Conservation (phyloP, 2,797 vertebrate species). For the Notoglanidium macrostoma region DNA sequence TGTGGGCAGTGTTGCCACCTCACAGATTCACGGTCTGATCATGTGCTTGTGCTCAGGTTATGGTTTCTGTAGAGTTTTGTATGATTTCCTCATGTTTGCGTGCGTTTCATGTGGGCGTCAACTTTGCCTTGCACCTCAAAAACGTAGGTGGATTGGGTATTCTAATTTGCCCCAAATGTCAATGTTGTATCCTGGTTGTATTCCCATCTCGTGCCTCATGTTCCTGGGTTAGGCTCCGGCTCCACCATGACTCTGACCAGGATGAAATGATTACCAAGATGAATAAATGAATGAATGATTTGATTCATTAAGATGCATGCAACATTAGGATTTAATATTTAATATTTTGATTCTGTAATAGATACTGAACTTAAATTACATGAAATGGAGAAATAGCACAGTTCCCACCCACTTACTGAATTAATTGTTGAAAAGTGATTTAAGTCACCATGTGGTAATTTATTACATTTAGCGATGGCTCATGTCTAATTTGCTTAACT, state of each 20-base stretch:
- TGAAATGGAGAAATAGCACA: background rate
- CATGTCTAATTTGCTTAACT: constrained; percentile 44
- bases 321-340: background rate
- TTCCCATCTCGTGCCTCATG: background rate
- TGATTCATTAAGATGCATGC: constrained; percentile 6
- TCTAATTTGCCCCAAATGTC: background rate
- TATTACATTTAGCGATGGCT: constrained; percentile 49
- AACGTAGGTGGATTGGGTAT: background rate
- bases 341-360: background rate
- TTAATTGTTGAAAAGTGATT: constrained; percentile 31
- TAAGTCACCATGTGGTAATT: constrained; percentile 35
- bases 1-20: background rate
- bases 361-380: constrained; percentile 12
- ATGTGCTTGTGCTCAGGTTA: background rate
- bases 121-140: background rate
- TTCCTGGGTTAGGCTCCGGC: background rate
- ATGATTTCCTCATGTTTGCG: background rate
- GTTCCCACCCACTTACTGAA: constrained; percentile 19
- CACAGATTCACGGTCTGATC: background rate
- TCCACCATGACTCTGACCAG: background rate
- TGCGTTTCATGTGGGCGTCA: background rate
- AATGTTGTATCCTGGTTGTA: background rate
- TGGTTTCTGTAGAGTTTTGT: background rate
- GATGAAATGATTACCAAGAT: background rate
- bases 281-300: background rate